A percentile compares a stretch with the other conserved stretches of the same genome.
These are phyloP conservation scores for Caenorhabditis parvicauda DNA, from an alignment of 2,888 invertebrate genomes.

Conservation along the genomic window DNA sequence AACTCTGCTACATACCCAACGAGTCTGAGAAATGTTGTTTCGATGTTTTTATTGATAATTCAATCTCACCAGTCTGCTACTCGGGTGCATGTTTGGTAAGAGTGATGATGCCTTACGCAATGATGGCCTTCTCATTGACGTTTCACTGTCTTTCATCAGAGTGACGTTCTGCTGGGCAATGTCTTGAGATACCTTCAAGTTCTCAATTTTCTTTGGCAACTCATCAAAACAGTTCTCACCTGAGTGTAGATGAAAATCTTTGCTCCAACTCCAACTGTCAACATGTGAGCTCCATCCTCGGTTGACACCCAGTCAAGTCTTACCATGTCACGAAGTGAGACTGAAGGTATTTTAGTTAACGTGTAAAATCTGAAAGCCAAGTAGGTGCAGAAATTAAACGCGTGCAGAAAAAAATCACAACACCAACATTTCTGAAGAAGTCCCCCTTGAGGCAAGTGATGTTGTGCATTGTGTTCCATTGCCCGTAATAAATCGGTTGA, in stretches of 20 bases:
- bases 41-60: neutral
- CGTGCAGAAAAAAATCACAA: neutral
- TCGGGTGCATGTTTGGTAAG: constrained; percentile 24
- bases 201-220: neutral
- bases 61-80: constrained; percentile 23
- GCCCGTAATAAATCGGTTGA: constrained; percentile 12
- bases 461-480: constrained; percentile 4
- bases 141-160: constrained; percentile 71
- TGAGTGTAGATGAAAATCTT: constrained; percentile 84
- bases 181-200: constrained; percentile 73
- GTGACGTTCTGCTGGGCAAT: constrained; percentile 90
- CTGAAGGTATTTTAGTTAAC: too few relatives aligned
- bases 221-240: constrained; percentile 65
- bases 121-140: constrained; percentile 41
- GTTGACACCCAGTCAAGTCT: constrained; percentile 90
- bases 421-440: too few relatives aligned
- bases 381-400: neutral
- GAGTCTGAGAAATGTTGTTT: constrained; percentile 27
- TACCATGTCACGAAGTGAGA: constrained; percentile 35
- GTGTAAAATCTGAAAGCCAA: too few relatives aligned
- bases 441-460: too few relatives aligned
- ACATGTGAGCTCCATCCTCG: constrained; percentile 94
- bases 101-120: constrained; percentile 52
- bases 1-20: constrained; percentile 57
- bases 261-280: constrained; percentile 74